Percentiles rank a stretch among this genome's conserved stretches.
Evolutionary conservation across 2,113 vertebrate genomes (phyloP).

Genomic region (Himantopus leucocephalus): DNA sequence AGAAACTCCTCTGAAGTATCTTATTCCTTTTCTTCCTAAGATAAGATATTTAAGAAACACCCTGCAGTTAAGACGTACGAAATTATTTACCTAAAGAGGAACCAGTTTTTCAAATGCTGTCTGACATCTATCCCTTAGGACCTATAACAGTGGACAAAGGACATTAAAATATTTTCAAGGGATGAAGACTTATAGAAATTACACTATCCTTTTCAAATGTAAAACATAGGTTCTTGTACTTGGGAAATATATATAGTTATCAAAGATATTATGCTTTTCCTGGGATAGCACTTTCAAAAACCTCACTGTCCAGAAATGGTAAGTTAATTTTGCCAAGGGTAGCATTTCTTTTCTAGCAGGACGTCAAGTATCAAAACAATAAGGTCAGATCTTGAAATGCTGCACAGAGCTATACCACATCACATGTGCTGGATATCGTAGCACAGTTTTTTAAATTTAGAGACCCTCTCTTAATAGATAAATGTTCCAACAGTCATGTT

Average conservation of each 20-base stretch:
- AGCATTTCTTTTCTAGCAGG: neutral
- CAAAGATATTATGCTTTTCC: neutral
- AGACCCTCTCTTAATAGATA: neutral
- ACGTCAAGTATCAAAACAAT: neutral
- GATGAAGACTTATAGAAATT: neutral
- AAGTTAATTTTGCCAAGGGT: neutral
- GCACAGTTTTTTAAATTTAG: neutral
- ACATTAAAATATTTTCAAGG: neutral
- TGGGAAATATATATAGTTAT: neutral
- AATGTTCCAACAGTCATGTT: neutral
- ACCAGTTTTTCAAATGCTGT: neutral
- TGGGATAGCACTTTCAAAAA: neutral
- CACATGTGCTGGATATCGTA: accelerated
- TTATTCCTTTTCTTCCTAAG: neutral
- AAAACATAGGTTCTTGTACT: neutral
- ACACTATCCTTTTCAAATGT: neutral
- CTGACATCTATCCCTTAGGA: neutral
- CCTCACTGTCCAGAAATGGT: neutral
- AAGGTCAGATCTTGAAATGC: neutral
- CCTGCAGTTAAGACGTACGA: neutral
- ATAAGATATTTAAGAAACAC: neutral
- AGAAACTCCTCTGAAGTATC: neutral
- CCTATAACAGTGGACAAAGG: neutral
- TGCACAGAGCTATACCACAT: neutral
- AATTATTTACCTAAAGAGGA: neutral